Base-by-base conservation (phyloP, 1,140 invertebrate genomes). In the Apis cerana region DNA sequence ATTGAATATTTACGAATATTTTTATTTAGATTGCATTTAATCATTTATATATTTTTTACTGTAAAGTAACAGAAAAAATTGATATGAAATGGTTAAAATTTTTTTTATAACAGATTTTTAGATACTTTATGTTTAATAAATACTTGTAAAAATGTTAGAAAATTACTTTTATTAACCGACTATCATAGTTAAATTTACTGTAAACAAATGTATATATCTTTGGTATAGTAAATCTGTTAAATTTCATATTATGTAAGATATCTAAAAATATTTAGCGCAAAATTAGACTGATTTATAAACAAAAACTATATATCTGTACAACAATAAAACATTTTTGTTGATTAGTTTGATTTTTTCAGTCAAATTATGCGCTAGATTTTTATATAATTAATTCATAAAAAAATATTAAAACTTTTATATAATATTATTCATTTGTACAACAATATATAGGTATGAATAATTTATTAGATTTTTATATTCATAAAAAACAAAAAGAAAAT, bases 41-140 rank as follows among this genome's bases (percentile, higher is more conserved):
- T 81, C 72, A 75, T 81, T 81, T 81, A 81, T 75, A 81, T 81
- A 67, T 81, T 81, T 81, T 81, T 81, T 75, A 81, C 62, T 81
- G 62, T 75, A 67, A 75, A 27, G 67, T 81, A 81, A 52, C 75
- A 67, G 62, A 75, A 59, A 33, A 67, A 56, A 33, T 65, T 75
- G 52, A 56, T 75, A 58, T 15, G 17, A 80, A 56, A 54, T n/a
- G 27, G 27, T 64, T 65, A 12, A 75, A 23, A 54, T 75, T 68
- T 62, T 58, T 81, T 81, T 75, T 81, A 75, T 67, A 81, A 75
- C 23, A 81, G 68, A 67, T 48, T 65, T 80, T 75, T 75, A 80
- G 70, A 75, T 48, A 75, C n/a, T 65, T 67, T 80, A 80, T 48
- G 33, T 80, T 75, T 80, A 75, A 80, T 80, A 80, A 80, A 80